A percentile compares a stretch with the other conserved stretches of the same genome.
phyloP scores from a whole-genome alignment of 2,888 invertebrate genomes.

The Tipula vernalis region DNA sequence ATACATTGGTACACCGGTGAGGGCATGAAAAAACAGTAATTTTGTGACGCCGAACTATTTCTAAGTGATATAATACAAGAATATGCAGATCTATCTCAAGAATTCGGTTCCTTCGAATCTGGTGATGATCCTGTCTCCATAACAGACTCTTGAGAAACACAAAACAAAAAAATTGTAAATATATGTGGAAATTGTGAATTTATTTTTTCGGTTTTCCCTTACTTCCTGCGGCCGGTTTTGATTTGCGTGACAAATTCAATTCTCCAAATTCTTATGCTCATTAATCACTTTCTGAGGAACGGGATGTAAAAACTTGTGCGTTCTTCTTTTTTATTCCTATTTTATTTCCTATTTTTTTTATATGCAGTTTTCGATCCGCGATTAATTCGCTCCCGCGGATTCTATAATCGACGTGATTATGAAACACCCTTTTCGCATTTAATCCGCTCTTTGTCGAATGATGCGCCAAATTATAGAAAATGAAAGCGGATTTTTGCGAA shows the following conservation, averaged over 20 bases:
- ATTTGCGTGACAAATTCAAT: constrained; percentile 41
- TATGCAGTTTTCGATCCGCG: too few relatives aligned
- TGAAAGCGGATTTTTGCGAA: too few relatives aligned
- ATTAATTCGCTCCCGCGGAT: too few relatives aligned
- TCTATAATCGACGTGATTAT: too few relatives aligned
- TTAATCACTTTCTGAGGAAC: constrained; percentile 35
- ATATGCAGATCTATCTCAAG: background rate
- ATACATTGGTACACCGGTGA: background rate
- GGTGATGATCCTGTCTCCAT: background rate
- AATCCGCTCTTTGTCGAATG: too few relatives aligned
- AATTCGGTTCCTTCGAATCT: background rate
- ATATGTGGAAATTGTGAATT: background rate
- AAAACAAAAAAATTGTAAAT: background rate
- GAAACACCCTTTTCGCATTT: too few relatives aligned
- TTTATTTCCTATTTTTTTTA: too few relatives aligned
- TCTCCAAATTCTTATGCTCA: constrained; percentile 42
- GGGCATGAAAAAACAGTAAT: background rate
- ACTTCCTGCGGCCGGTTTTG: constrained; percentile 26
- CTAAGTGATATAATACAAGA: background rate
- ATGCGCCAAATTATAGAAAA: too few relatives aligned
- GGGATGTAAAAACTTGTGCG: constrained; percentile 40
- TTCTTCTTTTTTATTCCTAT: constrained; percentile 41
- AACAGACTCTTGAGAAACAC: background rate
- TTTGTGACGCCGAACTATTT: background rate
- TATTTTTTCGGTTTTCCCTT: background rate